A percentile compares a stretch with the other conserved stretches of the same genome.
These are phyloP conservation scores for Melanostoma scalare DNA, from an alignment of 2,888 invertebrate genomes.

Conservation along the genomic window DNA sequence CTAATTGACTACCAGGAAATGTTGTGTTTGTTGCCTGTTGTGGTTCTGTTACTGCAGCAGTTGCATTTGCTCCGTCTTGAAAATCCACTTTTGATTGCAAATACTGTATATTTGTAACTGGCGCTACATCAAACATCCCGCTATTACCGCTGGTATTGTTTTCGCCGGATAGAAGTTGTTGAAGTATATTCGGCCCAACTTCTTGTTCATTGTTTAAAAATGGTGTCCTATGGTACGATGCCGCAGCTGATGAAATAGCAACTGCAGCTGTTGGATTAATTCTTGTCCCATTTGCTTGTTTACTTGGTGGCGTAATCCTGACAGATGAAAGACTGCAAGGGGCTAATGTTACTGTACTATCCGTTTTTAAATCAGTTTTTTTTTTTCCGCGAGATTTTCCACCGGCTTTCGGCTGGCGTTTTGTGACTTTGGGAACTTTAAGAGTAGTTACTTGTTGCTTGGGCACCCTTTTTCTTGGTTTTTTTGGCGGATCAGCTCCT, in stretches of 20 bases:
- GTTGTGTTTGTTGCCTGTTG: too few relatives aligned
- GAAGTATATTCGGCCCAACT: slow-evolving; percentile 8
- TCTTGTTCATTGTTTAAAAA: slow-evolving; percentile 14
- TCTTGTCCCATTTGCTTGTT: slow-evolving; percentile 3
- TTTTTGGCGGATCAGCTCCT: too few relatives aligned
- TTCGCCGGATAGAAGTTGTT: slow-evolving; percentile 13
- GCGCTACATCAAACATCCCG: neutral
- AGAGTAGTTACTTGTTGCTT: too few relatives aligned
- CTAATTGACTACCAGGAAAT: neutral
- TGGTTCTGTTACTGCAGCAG: too few relatives aligned
- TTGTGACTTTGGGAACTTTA: too few relatives aligned
- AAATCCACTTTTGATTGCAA: too few relatives aligned
- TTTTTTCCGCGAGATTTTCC: too few relatives aligned
- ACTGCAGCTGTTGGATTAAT: slow-evolving; percentile 31
- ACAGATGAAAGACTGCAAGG: neutral
- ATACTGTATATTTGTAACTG: neutral
- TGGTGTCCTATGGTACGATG: slow-evolving; percentile 28
- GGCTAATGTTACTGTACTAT: neutral
- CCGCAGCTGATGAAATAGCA: slow-evolving; percentile 24
- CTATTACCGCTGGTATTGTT: neutral
- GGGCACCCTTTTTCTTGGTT: too few relatives aligned
- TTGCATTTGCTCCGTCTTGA: too few relatives aligned
- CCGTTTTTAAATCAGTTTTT: neutral
- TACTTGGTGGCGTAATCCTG: slow-evolving; percentile 10
- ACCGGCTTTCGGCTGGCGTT: too few relatives aligned